Evolutionary conservation across 2,113 vertebrate species (phyloP), one percentile per base, ranked within the genome.

Genomic region (Sarotherodon lohbergeri): DNA sequence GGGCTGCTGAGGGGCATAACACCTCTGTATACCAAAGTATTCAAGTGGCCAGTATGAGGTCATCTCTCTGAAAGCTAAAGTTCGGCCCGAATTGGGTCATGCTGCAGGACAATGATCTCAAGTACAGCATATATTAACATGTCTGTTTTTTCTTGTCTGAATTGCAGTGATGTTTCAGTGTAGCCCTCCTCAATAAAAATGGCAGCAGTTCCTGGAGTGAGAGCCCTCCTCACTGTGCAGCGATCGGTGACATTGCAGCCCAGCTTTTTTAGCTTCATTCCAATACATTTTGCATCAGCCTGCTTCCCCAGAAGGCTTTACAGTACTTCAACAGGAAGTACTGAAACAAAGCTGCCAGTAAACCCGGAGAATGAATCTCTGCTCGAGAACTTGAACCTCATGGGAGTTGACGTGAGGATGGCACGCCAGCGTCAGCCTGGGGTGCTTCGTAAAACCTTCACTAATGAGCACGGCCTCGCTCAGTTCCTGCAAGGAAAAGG

Each of bases 401-500:
- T 97, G 91, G 97, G 96, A n/a, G 97, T 97, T 41, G 95, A 97
- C 81, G n/a, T 97, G 63, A 92, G 81, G 59, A 95, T 87, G 96
- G 96, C 94, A 1, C 96, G 90, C 27, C 79, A 88, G 52, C 90
- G 97, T 3, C 95, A 96, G 34, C 95, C 97, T 1, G 95, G 95
- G 4, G 91, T 97, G 54, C 90, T 97, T 17, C 96, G 94, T 14
- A 97, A 89, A 55, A 0, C 9, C 4, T 79, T 89, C 27, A 97
- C 96, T 2, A 97, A 96, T 29, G 97, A 98, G 87, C 68, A 96
- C 4, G 94, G 85, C 4, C 50, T 98, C 2, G 92, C 95, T 5
- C 10, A 59, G 3, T 97, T 98, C 79, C 95, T 98, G 81, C 73
- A 95, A n/a, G 80, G 80, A 2, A 96, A 97, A 96, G 97, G 97